Evolutionary conservation across 92 coral and sea anemone species (phyloP), one percentile per base, ranked within the genome.

Genomic region (Zoanthus sociatus): DNA sequence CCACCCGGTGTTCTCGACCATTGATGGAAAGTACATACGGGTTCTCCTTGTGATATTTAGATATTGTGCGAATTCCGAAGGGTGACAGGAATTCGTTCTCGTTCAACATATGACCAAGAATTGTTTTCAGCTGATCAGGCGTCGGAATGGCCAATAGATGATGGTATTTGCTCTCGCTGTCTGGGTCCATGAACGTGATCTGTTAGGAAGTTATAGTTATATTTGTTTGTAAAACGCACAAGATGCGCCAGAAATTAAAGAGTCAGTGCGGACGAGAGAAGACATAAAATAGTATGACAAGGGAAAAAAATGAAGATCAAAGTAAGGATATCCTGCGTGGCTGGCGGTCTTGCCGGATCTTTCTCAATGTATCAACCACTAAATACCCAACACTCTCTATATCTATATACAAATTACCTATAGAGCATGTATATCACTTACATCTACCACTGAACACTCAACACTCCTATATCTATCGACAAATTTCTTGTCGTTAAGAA

Each of bases 31-130:
- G 71, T 76, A 51, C 88, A 68, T 86, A 95, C 10, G 99, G 99
- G 60, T 96, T 92, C 67, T 95, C 92, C 79, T 92, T 91, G 92
- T 96, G 99, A 83, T 88, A 94, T 79, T 89, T 92, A 37, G 99
- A 96, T 47, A 96, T 88, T 14, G 99, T 94, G 51, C 99, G 98
- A 37, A 96, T 88, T 6, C 99, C 99, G 83, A 93, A 96, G n/a
- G 99, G 99, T 1, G 99, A 90, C 58, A 96, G 95, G 73, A 96
- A 96, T 86, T 96, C 99, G 10, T 94, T 89, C 71, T 94, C 98
- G 89, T 96, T 96, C 72, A 96, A 82, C 94, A 96, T 83, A 78
- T 93, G 91, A 44, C 86, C 89, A 31, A 96, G 95, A 11, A 96
- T 95, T 44, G 94, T 89, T 77, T 74, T 87, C 54, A 96, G 93